These are phyloP conservation scores for Torymus texanus DNA, from an alignment of 2,888 invertebrate genomes.

Conservation along the genomic window DNA sequence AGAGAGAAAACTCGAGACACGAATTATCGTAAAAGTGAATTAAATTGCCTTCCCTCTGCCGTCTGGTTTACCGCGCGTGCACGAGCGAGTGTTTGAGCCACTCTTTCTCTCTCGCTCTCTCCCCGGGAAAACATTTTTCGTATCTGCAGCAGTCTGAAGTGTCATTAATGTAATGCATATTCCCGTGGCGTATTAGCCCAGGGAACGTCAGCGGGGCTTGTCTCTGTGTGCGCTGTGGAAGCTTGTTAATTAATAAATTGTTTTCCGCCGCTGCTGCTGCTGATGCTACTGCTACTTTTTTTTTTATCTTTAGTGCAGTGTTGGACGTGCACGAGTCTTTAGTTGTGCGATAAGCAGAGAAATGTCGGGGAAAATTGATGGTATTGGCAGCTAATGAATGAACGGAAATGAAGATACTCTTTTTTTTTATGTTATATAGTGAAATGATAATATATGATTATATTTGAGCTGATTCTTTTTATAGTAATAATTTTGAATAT, in stretches of 20 bases:
- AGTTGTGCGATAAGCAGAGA: too few species aligned
- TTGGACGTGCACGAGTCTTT: too few species aligned
- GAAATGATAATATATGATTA: too few species aligned
- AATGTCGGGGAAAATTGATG: too few species aligned
- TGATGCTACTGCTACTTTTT: too few species aligned
- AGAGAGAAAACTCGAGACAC: slow-evolving; percentile 44
- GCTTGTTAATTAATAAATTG: slow-evolving; percentile 40
- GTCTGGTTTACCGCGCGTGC: slow-evolving; percentile 42
- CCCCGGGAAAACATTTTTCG: slow-evolving; percentile 51
- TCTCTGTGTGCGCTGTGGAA: not conserved
- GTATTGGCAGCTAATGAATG: too few species aligned
- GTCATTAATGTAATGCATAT: slow-evolving; percentile 56
- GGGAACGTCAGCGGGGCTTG: not conserved
- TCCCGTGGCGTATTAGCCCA: not conserved
- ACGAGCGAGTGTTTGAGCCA: slow-evolving; percentile 50
- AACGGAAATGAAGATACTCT: too few species aligned
- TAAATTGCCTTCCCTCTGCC: slow-evolving; percentile 47
- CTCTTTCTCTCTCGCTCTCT: slow-evolving; percentile 33
- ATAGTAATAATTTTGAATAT: too few species aligned
- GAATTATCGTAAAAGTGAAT: slow-evolving; percentile 57
- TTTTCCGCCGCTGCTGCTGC: not conserved
- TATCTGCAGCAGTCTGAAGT: slow-evolving; percentile 26
- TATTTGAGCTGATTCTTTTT: too few species aligned
- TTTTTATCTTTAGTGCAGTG: too few species aligned
- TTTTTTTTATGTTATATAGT: too few species aligned